phyloP scores from a whole-genome alignment of 2,113 vertebrate species.

The Austrofundulus limnaeus region DNA sequence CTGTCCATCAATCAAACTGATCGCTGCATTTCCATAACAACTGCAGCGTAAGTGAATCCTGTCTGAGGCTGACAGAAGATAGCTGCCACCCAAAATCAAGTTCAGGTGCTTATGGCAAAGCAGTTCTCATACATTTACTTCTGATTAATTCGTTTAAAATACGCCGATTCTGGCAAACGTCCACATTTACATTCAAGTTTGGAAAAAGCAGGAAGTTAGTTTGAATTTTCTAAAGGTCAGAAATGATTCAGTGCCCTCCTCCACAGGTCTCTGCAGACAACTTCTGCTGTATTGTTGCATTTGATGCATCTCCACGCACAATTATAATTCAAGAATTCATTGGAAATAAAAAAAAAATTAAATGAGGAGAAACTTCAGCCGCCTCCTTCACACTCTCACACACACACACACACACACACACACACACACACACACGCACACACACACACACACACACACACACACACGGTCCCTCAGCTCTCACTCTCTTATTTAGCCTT shows the following conservation, averaged over 20 bases:
- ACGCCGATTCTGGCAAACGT: not conserved
- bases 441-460: slow-evolving; percentile 6
- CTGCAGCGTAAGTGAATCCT: slow-evolving; percentile 37
- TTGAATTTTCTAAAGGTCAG: not conserved
- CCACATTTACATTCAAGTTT: not conserved
- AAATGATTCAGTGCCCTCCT: not conserved
- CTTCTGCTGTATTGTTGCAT: slow-evolving; percentile 13
- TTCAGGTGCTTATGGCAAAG: slow-evolving; percentile 9
- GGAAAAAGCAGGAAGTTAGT: not conserved
- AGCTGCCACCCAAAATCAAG: not conserved
- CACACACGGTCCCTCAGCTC: slow-evolving; percentile 27
- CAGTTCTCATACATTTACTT: not conserved
- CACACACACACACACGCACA: not conserved
- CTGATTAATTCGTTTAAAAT: slow-evolving; percentile 21
- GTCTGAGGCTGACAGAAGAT: slow-evolving; percentile 12
- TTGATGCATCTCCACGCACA: slow-evolving; percentile 21
- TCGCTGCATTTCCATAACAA: slow-evolving; percentile 35
- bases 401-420: slow-evolving; percentile 4
- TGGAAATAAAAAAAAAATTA: not conserved
- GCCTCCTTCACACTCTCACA: slow-evolving; percentile 6
- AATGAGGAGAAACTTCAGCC: slow-evolving; percentile 26
- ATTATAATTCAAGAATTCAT: slow-evolving; percentile 34
- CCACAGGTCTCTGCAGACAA: slow-evolving; percentile 1
- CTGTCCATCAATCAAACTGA: slow-evolving; percentile 34
- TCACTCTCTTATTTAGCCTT: slow-evolving; percentile 63